phyloP scores from a whole-genome alignment of 2,797 vertebrate genomes.

The Melanogrammus aeglefinus region DNA sequence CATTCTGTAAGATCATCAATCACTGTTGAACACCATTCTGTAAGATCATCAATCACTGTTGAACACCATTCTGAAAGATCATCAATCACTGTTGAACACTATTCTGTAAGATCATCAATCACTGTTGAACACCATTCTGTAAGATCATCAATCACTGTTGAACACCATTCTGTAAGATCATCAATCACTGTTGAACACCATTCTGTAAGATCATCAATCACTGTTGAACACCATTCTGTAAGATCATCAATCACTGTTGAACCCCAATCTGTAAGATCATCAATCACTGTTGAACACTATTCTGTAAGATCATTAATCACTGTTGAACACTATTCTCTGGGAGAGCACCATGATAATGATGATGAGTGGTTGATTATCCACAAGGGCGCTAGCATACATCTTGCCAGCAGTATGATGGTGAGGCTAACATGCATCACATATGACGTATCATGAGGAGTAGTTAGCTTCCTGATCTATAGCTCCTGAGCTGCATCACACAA shows the following conservation, averaged over 20 bases:
- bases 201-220: background rate
- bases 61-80: background rate
- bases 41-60: background rate
- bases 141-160: slow-evolving; percentile 35
- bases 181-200: background rate
- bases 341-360: background rate
- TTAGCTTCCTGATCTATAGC: background rate
- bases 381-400: background rate
- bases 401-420: background rate
- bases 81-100: too few relatives aligned
- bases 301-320: too few relatives aligned
- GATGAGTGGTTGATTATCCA: background rate
- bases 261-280: background rate
- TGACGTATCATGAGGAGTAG: background rate
- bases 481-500: background rate
- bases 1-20: background rate
- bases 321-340: background rate
- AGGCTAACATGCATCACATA: background rate
- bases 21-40: too few relatives aligned
- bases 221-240: background rate
- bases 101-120: background rate
- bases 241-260: too few relatives aligned
- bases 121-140: slow-evolving; percentile 52
- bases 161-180: background rate
- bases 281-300: too few relatives aligned